Percentiles rank a stretch among this genome's conserved stretches.
phyloP scores from a whole-genome alignment of 2,113 vertebrate genomes.

The Nannobrachium achirus region DNA sequence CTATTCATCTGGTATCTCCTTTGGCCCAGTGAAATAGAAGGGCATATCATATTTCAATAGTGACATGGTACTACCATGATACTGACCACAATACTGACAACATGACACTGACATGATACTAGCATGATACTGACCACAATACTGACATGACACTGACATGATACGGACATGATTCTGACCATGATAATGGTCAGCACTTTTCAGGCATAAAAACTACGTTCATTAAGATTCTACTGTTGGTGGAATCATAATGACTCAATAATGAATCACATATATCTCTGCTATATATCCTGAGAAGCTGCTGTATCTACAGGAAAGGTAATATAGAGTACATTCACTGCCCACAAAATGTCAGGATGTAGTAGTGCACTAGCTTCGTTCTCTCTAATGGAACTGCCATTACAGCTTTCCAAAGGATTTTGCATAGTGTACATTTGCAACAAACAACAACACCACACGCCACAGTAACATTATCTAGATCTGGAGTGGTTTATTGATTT shows the following conservation, averaged over 20 bases:
- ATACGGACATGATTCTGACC: neutral
- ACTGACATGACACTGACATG: no score
- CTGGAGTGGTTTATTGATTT: constrained; percentile 69
- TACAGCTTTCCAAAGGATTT: constrained; percentile 9
- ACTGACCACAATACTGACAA: no score
- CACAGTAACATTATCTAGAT: constrained; percentile 36
- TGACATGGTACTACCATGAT: no score
- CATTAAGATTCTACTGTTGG: neutral
- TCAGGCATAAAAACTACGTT: constrained; percentile 12
- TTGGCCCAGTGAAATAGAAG: no score
- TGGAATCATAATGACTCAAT: no score
- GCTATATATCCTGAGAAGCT: constrained; percentile 33
- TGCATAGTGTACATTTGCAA: neutral
- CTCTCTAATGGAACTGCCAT: neutral
- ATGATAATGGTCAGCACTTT: no score
- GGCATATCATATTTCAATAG: no score
- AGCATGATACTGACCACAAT: neutral
- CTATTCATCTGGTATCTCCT: no score
- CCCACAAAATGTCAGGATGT: constrained; percentile 9
- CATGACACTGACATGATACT: no score
- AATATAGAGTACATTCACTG: constrained; percentile 37
- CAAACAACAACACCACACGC: constrained; percentile 9
- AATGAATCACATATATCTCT: neutral
- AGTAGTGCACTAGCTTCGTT: constrained; percentile 1
- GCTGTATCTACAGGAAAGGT: constrained; percentile 44